A percentile compares a stretch with the other conserved stretches of the same genome.
These are phyloP conservation scores for Notarius lentiginosus DNA, from an alignment of 2,113 vertebrate genomes.

Conservation along the genomic window DNA sequence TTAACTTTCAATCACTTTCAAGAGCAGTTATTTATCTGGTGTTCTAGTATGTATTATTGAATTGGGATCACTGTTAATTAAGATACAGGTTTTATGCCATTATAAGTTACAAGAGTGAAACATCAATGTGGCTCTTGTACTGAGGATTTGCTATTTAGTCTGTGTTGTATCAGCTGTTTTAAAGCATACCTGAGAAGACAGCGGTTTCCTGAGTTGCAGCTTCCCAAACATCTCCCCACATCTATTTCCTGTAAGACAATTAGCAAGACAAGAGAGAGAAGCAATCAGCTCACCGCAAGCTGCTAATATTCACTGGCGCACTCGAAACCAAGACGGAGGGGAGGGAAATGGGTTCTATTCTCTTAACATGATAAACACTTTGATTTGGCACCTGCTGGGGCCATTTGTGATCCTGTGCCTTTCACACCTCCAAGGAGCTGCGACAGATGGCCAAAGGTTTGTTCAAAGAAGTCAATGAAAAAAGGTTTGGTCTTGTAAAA, in stretches of 20 bases:
- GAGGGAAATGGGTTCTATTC: slow-evolving; percentile 38
- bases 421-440: slow-evolving; percentile 53
- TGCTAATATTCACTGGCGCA: slow-evolving; percentile 67
- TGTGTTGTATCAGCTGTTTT: slow-evolving; percentile 66
- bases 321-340: slow-evolving; percentile 17
- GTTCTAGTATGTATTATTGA: not conserved
- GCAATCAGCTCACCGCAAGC: slow-evolving; percentile 64
- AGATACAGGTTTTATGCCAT: not conserved
- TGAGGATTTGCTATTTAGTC: slow-evolving; percentile 29
- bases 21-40: not conserved
- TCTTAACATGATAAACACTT: slow-evolving; percentile 64
- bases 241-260: slow-evolving; percentile 85
- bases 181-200: slow-evolving; percentile 79
- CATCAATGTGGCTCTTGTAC: not conserved
- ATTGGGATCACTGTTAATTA: not conserved
- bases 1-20: not conserved
- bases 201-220: slow-evolving; percentile 77
- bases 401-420: slow-evolving; percentile 64
- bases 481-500: not conserved
- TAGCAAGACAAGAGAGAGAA: slow-evolving; percentile 80
- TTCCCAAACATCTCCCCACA: slow-evolving; percentile 82
- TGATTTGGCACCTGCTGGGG: slow-evolving; percentile 67
- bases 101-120: not conserved
- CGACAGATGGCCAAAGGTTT: slow-evolving; percentile 43
- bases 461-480: not conserved